phyloP scores from a whole-genome alignment of 2,113 vertebrate species.

The Melanostigma gelatinosum region DNA sequence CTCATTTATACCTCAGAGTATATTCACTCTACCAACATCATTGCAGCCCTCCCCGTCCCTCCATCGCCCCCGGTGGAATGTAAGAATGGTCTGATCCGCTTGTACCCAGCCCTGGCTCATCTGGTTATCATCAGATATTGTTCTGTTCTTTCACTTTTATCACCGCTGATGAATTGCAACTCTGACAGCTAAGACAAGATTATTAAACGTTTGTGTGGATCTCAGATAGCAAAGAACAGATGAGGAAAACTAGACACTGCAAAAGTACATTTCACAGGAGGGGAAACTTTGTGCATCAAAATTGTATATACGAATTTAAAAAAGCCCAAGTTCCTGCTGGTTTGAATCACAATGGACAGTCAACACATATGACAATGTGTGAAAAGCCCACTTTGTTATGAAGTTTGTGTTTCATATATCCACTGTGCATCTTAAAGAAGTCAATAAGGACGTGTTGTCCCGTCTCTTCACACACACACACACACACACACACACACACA shows the following conservation, averaged over 20 bases:
- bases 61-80: slow-evolving; percentile 23
- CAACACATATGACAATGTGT: neutral
- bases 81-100: slow-evolving; percentile 25
- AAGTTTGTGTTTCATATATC: neutral
- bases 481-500: slow-evolving; percentile 13
- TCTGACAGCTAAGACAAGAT: slow-evolving; percentile 38
- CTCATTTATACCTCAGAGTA: slow-evolving; percentile 41
- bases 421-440: neutral
- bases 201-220: slow-evolving; percentile 19
- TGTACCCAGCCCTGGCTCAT: slow-evolving; percentile 35
- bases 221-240: neutral
- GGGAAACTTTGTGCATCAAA: neutral
- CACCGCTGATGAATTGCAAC: slow-evolving; percentile 26
- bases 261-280: neutral
- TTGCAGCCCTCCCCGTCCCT: neutral
- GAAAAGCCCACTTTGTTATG: neutral
- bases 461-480: neutral
- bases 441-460: neutral
- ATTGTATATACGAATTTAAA: no score
- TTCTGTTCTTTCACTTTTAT: slow-evolving; percentile 45
- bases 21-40: slow-evolving; percentile 55
- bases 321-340: neutral
- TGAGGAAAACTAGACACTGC: neutral
- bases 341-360: neutral
- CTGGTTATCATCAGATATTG: slow-evolving; percentile 44